phyloP scores from a whole-genome alignment of 2,888 invertebrate species.

The Epinotia demarniana region DNA sequence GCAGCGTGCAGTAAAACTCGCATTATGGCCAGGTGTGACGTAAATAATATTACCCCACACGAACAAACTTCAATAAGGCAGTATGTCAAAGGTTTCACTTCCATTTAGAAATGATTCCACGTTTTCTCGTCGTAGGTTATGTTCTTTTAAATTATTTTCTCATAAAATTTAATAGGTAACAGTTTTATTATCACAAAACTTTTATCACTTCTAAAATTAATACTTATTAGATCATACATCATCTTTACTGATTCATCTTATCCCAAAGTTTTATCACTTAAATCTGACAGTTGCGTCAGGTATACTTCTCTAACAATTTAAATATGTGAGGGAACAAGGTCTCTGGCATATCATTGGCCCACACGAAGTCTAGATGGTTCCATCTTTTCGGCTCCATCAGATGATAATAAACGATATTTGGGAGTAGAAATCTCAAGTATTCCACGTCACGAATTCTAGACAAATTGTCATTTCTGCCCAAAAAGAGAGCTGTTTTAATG shows the following conservation, averaged over 20 bases:
- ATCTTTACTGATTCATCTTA: not conserved
- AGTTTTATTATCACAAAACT: not conserved
- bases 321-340: conserved; percentile 35
- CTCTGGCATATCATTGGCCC: conserved; percentile 41
- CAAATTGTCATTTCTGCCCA: conserved; percentile 41
- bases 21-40: no score
- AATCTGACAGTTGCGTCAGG: not conserved
- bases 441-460: conserved; percentile 43
- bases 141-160: not conserved
- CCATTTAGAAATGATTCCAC: no score
- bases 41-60: no score
- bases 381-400: conserved; percentile 34
- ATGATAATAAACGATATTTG: conserved; percentile 43
- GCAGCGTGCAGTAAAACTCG: no score
- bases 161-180: not conserved
- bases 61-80: no score
- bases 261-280: not conserved
- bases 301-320: conserved; percentile 30
- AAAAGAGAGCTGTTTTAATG: conserved; percentile 47
- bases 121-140: no score
- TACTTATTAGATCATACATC: not conserved
- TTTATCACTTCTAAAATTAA: not conserved
- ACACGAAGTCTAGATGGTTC: conserved; percentile 45
- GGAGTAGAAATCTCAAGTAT: conserved; percentile 38
- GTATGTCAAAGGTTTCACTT: no score